These are phyloP conservation scores for Nannoperca obscura DNA, from an alignment of 2,797 vertebrate species.

Conservation along the genomic window DNA sequence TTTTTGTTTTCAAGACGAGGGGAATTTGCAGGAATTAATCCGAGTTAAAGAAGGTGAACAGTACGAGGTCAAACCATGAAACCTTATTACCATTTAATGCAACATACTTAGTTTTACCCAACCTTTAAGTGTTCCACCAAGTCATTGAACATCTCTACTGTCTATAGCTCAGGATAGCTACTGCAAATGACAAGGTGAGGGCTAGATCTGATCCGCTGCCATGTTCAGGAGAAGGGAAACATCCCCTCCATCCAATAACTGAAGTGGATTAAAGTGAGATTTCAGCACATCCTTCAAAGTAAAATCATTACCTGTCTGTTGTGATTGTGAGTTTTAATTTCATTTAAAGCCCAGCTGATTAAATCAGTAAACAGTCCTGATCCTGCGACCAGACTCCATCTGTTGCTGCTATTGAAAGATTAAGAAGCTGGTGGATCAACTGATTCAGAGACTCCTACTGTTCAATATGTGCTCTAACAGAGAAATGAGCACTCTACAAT, in stretches of 20 bases:
- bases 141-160: background rate
- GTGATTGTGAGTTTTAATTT: slow-evolving; percentile 39
- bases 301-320: background rate
- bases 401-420: slow-evolving; percentile 58
- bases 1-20: too few species aligned
- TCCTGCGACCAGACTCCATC: slow-evolving; percentile 55
- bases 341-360: slow-evolving; percentile 21
- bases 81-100: background rate
- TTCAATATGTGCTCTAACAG: slow-evolving; percentile 16
- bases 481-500: background rate
- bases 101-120: background rate
- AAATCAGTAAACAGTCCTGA: slow-evolving; percentile 21
- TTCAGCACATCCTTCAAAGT: slow-evolving; percentile 3
- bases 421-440: slow-evolving; percentile 32
- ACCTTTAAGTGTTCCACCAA: background rate
- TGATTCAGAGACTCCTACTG: background rate
- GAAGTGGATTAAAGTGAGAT: slow-evolving; percentile 28
- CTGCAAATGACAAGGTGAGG: background rate
- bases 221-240: background rate
- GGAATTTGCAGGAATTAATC: too few species aligned
- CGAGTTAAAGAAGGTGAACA: background rate
- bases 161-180: too few species aligned
- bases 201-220: background rate
- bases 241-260: background rate
- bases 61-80: background rate